These are phyloP conservation scores for Ophion ellenae DNA, from an alignment of 2,888 invertebrate genomes.

Conservation along the genomic window DNA sequence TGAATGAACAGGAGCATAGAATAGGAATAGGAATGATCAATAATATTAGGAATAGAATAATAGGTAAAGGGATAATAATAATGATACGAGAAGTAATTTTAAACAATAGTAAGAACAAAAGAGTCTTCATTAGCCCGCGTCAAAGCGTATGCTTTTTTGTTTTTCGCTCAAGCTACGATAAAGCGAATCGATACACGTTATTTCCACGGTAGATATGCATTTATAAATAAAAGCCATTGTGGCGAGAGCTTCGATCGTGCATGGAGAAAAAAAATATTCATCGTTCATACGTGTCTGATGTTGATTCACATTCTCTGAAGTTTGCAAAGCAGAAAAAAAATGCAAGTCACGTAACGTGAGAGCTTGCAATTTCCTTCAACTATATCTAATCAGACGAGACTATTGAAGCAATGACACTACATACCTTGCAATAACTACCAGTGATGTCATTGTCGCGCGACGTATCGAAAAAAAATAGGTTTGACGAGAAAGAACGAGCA, in stretches of 20 bases:
- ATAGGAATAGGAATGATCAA: not conserved
- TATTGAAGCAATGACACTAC: not conserved
- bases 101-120: not conserved
- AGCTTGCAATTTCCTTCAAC: not conserved
- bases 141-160: not conserved
- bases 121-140: slow-evolving; percentile 36
- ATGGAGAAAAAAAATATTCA: slow-evolving; percentile 4
- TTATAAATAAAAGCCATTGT: slow-evolving; percentile 23
- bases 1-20: too few species aligned
- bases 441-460: slow-evolving; percentile 2
- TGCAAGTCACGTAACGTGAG: slow-evolving; percentile 18
- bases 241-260: slow-evolving; percentile 32
- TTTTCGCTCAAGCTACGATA: slow-evolving; percentile 4
- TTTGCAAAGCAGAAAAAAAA: not conserved
- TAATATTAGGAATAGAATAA: not conserved
- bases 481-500: not conserved
- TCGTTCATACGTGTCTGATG: slow-evolving; percentile 5
- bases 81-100: not conserved
- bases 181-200: slow-evolving; percentile 33
- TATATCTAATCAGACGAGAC: not conserved
- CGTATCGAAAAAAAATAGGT: not conserved
- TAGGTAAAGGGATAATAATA: slow-evolving; percentile 14
- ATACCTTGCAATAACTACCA: not conserved
- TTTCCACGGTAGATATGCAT: slow-evolving; percentile 13
- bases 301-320: not conserved